Conservation (phyloP, 2,113 vertebrate species). For the Plecotus auritus region DNA sequence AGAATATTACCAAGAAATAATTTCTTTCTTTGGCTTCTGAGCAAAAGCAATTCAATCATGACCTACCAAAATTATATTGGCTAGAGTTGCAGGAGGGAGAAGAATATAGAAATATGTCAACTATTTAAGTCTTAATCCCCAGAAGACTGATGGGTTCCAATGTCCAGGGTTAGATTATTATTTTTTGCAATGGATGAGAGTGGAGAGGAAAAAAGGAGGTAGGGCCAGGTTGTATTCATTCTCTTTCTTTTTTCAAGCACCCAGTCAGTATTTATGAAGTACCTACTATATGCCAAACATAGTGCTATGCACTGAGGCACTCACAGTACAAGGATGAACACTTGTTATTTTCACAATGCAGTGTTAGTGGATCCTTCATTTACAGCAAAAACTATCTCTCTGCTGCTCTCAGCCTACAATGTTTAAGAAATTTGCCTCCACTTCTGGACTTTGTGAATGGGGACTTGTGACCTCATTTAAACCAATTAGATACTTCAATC, state of each 20-base stretch:
- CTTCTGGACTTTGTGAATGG: not conserved
- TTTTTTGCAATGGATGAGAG: not conserved
- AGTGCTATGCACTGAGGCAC: not conserved
- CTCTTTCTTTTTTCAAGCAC: not conserved
- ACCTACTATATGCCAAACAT: not conserved
- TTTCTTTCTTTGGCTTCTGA: slow-evolving; percentile 47
- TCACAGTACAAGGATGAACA: not conserved
- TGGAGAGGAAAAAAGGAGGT: not conserved
- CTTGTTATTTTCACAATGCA: not conserved
- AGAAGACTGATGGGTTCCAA: not conserved
- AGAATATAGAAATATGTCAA: not conserved
- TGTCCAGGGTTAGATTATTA: not conserved
- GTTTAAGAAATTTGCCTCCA: not conserved
- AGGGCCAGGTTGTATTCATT: not conserved
- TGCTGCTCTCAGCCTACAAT: not conserved
- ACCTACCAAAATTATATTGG: not conserved
- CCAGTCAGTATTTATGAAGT: not conserved
- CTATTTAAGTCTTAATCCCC: not conserved
- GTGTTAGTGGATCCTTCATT: not conserved
- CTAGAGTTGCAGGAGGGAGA: not conserved
- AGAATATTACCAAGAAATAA: slow-evolving; percentile 56
- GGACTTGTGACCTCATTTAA: not conserved
- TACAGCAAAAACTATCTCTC: not conserved
- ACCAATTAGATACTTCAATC: not conserved
- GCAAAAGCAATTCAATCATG: slow-evolving; percentile 51